Conservation (phyloP, 2,888 invertebrate species). For the Fissipunctia ypsillon region DNA sequence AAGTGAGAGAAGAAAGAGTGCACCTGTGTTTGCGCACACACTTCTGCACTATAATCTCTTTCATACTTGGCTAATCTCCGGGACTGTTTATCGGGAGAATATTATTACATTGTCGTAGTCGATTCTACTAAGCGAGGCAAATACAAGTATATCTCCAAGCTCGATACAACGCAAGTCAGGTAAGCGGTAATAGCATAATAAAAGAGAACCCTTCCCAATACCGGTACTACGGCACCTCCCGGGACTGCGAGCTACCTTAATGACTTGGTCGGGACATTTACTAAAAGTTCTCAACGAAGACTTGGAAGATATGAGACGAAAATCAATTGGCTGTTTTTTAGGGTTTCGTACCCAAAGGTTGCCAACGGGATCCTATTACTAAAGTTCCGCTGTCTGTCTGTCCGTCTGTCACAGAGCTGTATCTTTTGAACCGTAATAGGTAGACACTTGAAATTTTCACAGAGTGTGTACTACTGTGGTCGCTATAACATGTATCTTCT, state of each 20-base stretch:
- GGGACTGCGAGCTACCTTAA: slow-evolving; percentile 18
- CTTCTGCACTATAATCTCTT: no score
- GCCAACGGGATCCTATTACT: no score
- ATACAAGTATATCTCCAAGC: neutral
- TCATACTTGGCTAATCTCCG: no score
- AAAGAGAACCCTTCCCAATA: slow-evolving; percentile 15
- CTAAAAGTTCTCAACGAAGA: neutral
- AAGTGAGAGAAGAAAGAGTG: no score
- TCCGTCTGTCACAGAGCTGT: no score
- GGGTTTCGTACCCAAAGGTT: neutral
- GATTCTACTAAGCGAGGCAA: neutral
- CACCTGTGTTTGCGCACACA: no score
- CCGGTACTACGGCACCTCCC: slow-evolving; percentile 1
- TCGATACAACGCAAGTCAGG: slow-evolving; percentile 28
- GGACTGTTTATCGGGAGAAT: neutral
- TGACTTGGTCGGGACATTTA: slow-evolving; percentile 52
- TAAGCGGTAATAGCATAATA: slow-evolving; percentile 46
- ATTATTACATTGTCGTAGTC: neutral
- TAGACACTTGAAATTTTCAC: no score
- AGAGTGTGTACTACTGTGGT: no score
- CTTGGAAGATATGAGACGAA: neutral
- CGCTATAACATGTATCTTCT: no score
- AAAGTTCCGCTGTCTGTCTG: no score
- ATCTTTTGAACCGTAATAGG: no score
- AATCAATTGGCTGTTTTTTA: neutral